Evolutionary conservation across 2,797 vertebrate species (phyloP).

Genomic region (Caiman crocodilus): DNA sequence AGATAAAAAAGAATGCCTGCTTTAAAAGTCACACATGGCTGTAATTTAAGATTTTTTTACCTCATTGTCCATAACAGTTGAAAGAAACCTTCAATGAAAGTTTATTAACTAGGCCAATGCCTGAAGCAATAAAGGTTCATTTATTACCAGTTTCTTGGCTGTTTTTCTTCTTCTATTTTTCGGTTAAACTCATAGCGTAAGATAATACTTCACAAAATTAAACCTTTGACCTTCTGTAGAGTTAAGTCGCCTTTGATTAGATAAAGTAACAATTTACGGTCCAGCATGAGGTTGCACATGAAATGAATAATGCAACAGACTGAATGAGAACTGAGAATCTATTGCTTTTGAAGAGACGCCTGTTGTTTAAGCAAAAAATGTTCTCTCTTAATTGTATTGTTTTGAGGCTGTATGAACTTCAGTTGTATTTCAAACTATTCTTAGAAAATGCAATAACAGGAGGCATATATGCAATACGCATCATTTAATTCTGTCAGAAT

Average conservation of each 20-base stretch:
- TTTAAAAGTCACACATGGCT: conserved; percentile 90
- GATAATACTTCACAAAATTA: conserved; percentile 90
- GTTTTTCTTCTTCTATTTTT: conserved; percentile 89
- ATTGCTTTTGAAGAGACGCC: conserved; percentile 86
- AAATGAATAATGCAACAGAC: conserved; percentile 94
- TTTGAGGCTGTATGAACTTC: conserved; percentile 73
- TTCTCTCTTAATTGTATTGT: conserved; percentile 77
- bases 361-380: conserved; percentile 77
- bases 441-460: conserved; percentile 51
- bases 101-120: conserved; percentile 89
- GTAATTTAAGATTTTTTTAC: conserved; percentile 88
- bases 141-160: conserved; percentile 89
- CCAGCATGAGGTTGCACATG: conserved; percentile 86
- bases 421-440: conserved; percentile 73
- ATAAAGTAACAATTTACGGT: conserved; percentile 90
- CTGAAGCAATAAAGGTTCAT: conserved; percentile 88
- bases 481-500: conserved; percentile 68
- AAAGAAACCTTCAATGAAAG: conserved; percentile 90
- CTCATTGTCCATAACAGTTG: conserved; percentile 88
- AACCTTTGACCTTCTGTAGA: conserved; percentile 89
- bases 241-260: conserved; percentile 89
- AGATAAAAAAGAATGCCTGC: conserved; percentile 87
- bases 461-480: conserved; percentile 3
- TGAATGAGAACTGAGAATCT: conserved; percentile 79
- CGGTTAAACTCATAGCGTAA: conserved; percentile 87